phyloP scores from a whole-genome alignment of 2,888 invertebrate species.

The Seira musarum region DNA sequence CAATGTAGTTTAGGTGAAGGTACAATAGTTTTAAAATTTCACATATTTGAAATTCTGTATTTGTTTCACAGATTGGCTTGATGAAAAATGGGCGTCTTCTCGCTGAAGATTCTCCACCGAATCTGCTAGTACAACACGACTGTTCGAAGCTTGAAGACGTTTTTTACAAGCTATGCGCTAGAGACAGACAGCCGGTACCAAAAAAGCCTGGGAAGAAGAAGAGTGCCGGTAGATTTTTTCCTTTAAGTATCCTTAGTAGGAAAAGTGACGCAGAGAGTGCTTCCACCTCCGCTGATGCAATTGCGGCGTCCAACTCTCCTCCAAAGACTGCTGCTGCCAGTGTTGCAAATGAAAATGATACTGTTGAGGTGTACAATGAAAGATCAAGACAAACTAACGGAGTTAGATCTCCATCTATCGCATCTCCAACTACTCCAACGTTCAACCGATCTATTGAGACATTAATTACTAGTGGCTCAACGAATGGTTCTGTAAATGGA shows the following conservation, averaged over 20 bases:
- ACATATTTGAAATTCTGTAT: neutral
- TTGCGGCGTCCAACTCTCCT: too few species aligned
- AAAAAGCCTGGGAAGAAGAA: slow-evolving; percentile 74
- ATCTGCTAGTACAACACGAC: slow-evolving; percentile 85
- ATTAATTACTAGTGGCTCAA: too few species aligned
- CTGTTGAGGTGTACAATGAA: neutral
- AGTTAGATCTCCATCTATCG: neutral
- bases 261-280: neutral
- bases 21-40: neutral
- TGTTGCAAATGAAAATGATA: neutral
- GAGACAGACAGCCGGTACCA: slow-evolving; percentile 69
- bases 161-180: slow-evolving; percentile 83
- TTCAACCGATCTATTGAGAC: slow-evolving; percentile 40
- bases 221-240: too few species aligned
- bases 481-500: too few species aligned
- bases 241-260: slow-evolving; percentile 87
- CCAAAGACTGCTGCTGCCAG: too few species aligned
- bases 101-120: slow-evolving; percentile 79
- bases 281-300: too few species aligned
- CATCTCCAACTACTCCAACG: slow-evolving; percentile 20
- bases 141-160: slow-evolving; percentile 92
- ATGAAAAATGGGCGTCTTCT: slow-evolving; percentile 93
- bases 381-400: neutral
- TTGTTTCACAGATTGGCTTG: slow-evolving; percentile 79
- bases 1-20: neutral